Evolutionary conservation across 2,113 vertebrate species (phyloP).

Genomic region (Gymnobelideus leadbeateri): DNA sequence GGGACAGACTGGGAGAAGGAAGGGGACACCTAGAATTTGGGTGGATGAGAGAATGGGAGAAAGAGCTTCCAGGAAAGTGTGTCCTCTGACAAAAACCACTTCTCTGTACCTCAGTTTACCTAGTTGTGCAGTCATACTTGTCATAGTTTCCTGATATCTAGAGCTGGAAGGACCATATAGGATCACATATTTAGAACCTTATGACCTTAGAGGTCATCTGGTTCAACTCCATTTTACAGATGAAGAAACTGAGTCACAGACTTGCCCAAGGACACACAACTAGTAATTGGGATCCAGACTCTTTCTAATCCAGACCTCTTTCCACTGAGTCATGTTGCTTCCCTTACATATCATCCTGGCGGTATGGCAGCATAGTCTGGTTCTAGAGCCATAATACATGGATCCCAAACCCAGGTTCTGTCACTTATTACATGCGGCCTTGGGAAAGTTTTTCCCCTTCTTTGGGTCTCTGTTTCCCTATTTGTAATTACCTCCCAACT

Average conservation of each 20-base stretch:
- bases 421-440: neutral
- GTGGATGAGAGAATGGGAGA: conserved; percentile 18
- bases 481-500: neutral
- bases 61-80: neutral
- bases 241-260: neutral
- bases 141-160: neutral
- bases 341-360: neutral
- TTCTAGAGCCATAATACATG: neutral
- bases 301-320: neutral
- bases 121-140: neutral
- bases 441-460: neutral
- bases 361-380: neutral
- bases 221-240: neutral
- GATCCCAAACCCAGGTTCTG: neutral
- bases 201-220: neutral
- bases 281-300: neutral
- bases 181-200: neutral
- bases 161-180: neutral
- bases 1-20: neutral
- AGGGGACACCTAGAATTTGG: neutral
- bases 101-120: neutral
- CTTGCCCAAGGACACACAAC: neutral
- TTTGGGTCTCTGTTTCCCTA: neutral
- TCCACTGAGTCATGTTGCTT: neutral
- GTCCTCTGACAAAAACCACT: neutral